These are phyloP conservation scores for Saguinus imperator DNA, from an alignment of 2,113 vertebrate genomes.

Conservation along the genomic window DNA sequence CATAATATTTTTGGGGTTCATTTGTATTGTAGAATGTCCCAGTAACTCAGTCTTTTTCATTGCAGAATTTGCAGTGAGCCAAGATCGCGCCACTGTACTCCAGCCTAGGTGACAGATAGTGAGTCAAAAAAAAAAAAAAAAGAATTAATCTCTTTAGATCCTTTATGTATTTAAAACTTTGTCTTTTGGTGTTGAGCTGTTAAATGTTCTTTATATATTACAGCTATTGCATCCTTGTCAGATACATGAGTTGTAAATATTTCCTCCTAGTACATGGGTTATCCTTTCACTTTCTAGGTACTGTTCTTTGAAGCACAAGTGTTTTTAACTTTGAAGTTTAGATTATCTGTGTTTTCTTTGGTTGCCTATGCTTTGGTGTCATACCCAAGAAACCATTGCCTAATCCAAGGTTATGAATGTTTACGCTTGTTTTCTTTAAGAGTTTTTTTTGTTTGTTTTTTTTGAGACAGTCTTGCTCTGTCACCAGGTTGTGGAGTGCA, in stretches of 20 bases:
- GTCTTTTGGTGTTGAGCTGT: background rate
- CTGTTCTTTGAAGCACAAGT: background rate
- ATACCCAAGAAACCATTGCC: background rate
- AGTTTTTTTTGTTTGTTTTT: background rate
- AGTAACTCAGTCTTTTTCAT: background rate
- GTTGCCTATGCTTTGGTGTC: background rate
- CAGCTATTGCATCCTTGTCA: background rate
- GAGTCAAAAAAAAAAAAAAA: too few species aligned
- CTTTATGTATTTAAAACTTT: background rate
- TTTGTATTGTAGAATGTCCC: background rate
- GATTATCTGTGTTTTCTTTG: background rate
- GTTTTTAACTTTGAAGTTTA: background rate
- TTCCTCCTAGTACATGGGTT: background rate
- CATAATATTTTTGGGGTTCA: background rate
- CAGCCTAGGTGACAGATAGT: too few species aligned
- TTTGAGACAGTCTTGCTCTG: background rate
- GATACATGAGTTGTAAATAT: background rate
- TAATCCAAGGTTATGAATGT: background rate
- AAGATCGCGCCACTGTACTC: too few species aligned
- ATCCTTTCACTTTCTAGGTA: background rate
- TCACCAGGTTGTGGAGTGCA: background rate
- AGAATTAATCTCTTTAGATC: background rate
- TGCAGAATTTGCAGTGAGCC: background rate
- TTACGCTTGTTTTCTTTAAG: background rate
- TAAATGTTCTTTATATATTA: background rate